Evolutionary conservation across 2,888 invertebrate species (phyloP), one percentile per base, ranked within the genome.

Genomic region (Zhuqinia jingwanae): DNA sequence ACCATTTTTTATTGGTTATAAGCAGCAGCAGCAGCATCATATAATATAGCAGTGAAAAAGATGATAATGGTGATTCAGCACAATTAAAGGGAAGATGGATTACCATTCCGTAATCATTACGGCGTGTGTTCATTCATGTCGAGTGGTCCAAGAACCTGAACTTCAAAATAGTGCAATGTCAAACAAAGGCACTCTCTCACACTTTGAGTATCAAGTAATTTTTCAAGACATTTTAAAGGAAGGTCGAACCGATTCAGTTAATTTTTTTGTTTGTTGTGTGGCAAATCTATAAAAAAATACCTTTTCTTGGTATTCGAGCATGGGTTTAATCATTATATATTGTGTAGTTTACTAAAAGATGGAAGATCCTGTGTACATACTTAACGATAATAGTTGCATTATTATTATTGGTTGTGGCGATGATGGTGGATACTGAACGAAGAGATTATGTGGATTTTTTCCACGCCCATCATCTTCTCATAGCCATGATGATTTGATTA

Each of bases 1-100:
- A 36, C 36, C 3, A 36, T 36, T 36, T 36, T 36, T 36, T 36
- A 8, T 36, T 36, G 36, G 36, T 36, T 36, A 36, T 36, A 36
- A 36, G 11, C 25, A 58, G 15, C 68, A 45, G 2, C 10, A 30
- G n/a, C 36, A 65, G 15, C 65, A n/a, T 30, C 36, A 10, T 8
- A 0, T 25, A 25, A 25, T 22, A n/a, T n/a, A n/a, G n/a, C n/a
- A 8, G 36, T 36, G 8, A 36, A 36, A 36, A 8, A 36, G 1
- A 47, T 45, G 5, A 22, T 70, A 11, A 20, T 25, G 17, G 56
- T 76, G 63, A 83, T 83, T 76, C 83, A 75, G 65, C 83, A 30
- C 13, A 83, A 82, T 73, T 82, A 63, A 76, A 47, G 75, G 76
- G 83, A 83, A 83, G 83, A 83, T 83, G 76, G 76, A 83, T 83